Evolutionary conservation across 2,797 vertebrate species (phyloP).

Genomic region (Microtus obscurus): DNA sequence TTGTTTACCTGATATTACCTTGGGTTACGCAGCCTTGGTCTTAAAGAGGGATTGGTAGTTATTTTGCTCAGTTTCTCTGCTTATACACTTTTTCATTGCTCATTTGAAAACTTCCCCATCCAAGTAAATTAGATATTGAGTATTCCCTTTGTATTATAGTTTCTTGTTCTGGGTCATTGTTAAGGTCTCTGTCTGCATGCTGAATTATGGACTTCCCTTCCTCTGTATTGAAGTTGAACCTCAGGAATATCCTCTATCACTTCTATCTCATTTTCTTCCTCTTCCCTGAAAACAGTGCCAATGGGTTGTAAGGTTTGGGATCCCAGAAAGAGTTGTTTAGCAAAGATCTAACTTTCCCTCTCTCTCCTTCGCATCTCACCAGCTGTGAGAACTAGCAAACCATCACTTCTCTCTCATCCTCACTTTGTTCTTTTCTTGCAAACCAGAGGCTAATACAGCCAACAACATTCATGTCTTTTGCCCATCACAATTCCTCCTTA

Average conservation of each 20-base stretch:
- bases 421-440: background rate
- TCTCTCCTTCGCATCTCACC: background rate
- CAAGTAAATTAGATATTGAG: background rate
- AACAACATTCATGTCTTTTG: background rate
- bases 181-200: background rate
- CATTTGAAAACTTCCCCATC: background rate
- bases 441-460: background rate
- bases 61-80: background rate
- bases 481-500: background rate
- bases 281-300: background rate
- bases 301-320: background rate
- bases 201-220: background rate
- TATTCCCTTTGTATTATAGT: background rate
- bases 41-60: background rate
- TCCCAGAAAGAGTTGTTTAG: background rate
- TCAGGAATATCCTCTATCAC: background rate
- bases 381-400: background rate
- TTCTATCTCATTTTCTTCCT: background rate
- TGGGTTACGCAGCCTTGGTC: background rate
- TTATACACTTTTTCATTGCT: background rate
- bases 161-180: background rate
- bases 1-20: background rate
- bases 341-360: background rate
- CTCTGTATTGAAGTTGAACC: background rate
- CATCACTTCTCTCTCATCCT: background rate